phyloP scores from a whole-genome alignment of 2,113 vertebrate genomes.

The Albula goreensis region DNA sequence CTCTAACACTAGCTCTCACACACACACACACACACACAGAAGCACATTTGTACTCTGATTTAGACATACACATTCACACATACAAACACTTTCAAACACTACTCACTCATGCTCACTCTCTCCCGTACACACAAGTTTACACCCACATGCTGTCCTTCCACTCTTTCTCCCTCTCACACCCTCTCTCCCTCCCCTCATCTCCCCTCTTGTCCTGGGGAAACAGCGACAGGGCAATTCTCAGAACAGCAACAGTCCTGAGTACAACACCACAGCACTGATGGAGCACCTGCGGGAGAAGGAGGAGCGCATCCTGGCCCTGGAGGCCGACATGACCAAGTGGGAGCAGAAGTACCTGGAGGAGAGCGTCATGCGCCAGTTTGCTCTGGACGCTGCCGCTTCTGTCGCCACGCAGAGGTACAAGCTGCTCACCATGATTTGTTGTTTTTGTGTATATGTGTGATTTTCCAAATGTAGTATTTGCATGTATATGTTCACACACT shows the following conservation, averaged over 20 bases:
- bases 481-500: too few species aligned
- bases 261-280: conserved; percentile 84
- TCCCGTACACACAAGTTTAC: background rate
- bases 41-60: too few species aligned
- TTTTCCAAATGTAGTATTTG: too few species aligned
- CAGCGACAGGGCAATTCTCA: conserved; percentile 89
- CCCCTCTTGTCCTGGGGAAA: background rate
- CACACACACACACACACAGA: too few species aligned
- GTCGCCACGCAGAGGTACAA: conserved; percentile 88
- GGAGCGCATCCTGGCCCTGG: conserved; percentile 91
- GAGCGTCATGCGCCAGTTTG: conserved; percentile 97
- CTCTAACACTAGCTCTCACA: background rate
- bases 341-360: conserved; percentile 98
- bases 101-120: background rate
- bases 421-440: background rate
- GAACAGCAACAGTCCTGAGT: conserved; percentile 73
- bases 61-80: too few species aligned
- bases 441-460: too few species aligned
- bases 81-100: too few species aligned
- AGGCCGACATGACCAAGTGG: conserved; percentile 99
- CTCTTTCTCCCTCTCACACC: background rate
- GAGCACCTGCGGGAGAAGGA: conserved; percentile 97
- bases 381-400: conserved; percentile 90
- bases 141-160: too few species aligned
- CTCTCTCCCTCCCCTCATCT: background rate